Base-by-base conservation (phyloP, 2,888 invertebrate genomes). In the Apotomis capreana region DNA sequence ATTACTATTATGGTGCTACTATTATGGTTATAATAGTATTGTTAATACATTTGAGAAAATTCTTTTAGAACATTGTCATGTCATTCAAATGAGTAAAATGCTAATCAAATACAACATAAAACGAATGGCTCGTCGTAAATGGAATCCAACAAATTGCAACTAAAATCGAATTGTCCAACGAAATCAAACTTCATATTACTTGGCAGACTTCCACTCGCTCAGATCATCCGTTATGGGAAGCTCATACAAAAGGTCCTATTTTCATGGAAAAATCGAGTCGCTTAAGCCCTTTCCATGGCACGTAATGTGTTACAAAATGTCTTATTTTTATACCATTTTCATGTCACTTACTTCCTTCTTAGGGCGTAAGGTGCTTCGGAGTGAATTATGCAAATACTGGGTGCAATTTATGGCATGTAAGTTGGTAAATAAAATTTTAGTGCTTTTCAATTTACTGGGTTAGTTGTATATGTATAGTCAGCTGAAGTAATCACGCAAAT, bases 151-250 rank as follows among this genome's bases (percentile, higher is more conserved):
- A 51, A 72, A 72, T 44, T 63, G 72, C 62, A 68, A 74, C 72
- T 74, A 75, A 76, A 80, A 76, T 76, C 76, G 71, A 77, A 78
- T 74, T 68, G 76, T 65, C 60, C 60, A 64, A 74, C 59, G 67
- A 75, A 78, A 76, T 78, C 73, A 76, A 78, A 78, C 76, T 76
- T 77, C 77, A 77, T 78, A 73, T 59, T 73, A 74, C 62, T 77
- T 79, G 79, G 79, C 78, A 74, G 62, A 69, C 71, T 74, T 76
- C 78, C 77, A 77, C 59, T n/a, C 72, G 65, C 52, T 65, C 46
- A 26, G 65, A 65, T 65, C 65, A 65, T 65, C 65, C 65, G 65
- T 65, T 65, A 57, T 57, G 40, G 6, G 57, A 55, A 65, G 44
- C n/a, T 26, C 9, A 1, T 3, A 0, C 46, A 3, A 65, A 65